Percentiles rank a stretch among this genome's conserved stretches.
phyloP scores from a whole-genome alignment of 35 echinoderm and acorn worm genomes.

The Apostichopus californicus region DNA sequence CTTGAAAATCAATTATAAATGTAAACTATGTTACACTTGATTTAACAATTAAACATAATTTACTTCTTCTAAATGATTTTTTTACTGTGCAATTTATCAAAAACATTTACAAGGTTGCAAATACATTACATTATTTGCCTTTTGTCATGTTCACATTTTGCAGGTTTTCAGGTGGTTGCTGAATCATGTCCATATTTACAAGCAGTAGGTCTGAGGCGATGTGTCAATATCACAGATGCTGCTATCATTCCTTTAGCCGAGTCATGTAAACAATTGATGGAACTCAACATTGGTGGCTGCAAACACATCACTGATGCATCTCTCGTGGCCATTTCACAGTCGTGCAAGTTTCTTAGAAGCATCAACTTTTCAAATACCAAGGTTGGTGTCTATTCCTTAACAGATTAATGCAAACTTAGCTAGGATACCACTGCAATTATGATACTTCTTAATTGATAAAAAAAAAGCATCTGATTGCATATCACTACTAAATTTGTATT shows the following conservation, averaged over 20 bases:
- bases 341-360: conserved; percentile 74
- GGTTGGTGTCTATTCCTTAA: conserved; percentile 33
- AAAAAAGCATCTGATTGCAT: too few relatives aligned
- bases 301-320: conserved; percentile 73
- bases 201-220: conserved; percentile 73
- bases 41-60: too few relatives aligned
- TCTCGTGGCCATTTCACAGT: conserved; percentile 74
- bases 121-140: not conserved
- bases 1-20: too few relatives aligned
- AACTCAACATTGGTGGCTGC: conserved; percentile 93
- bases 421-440: not conserved
- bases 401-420: not conserved
- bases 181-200: conserved; percentile 71
- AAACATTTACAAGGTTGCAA: too few relatives aligned
- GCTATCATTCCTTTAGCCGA: conserved; percentile 75
- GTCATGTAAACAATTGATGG: conserved; percentile 73
- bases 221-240: conserved; percentile 67
- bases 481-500: too few relatives aligned
- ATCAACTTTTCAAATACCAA: conserved; percentile 90
- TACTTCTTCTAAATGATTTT: too few relatives aligned
- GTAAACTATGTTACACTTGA: too few relatives aligned
- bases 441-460: too few relatives aligned
- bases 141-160: not conserved
- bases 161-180: conserved; percentile 79
- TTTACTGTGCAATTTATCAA: too few relatives aligned